These are phyloP conservation scores for Parauchenoglanis ngamensis DNA, from an alignment of 2,797 vertebrate genomes.

Conservation along the genomic window DNA sequence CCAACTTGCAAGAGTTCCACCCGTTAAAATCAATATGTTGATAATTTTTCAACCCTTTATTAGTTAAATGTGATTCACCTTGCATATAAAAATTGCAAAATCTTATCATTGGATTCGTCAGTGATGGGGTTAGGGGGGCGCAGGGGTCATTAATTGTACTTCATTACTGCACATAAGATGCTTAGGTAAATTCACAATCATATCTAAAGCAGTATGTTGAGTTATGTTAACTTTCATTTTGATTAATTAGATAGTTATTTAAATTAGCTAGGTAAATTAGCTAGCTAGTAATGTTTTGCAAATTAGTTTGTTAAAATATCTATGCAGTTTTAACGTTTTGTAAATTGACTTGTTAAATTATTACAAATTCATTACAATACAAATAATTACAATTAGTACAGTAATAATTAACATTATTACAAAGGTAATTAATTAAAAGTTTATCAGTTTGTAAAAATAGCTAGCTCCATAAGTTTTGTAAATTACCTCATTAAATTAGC, in stretches of 20 bases:
- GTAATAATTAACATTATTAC: neutral
- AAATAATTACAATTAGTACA: neutral
- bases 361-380: neutral
- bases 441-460: no score
- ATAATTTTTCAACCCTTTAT: neutral
- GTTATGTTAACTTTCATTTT: neutral
- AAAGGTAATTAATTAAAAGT: neutral
- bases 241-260: neutral
- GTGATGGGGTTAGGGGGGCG: neutral
- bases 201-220: neutral
- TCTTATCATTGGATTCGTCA: neutral
- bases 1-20: neutral
- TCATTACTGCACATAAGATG: neutral
- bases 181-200: neutral
- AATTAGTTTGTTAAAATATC: neutral
- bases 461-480: neutral
- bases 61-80: neutral
- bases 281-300: neutral
- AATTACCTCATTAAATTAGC: neutral
- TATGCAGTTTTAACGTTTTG: neutral
- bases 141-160: neutral
- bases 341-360: neutral
- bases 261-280: neutral
- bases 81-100: neutral
- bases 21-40: neutral